Conservation (phyloP, 2,888 invertebrate species). For the Drosophila flavopinicola region DNA sequence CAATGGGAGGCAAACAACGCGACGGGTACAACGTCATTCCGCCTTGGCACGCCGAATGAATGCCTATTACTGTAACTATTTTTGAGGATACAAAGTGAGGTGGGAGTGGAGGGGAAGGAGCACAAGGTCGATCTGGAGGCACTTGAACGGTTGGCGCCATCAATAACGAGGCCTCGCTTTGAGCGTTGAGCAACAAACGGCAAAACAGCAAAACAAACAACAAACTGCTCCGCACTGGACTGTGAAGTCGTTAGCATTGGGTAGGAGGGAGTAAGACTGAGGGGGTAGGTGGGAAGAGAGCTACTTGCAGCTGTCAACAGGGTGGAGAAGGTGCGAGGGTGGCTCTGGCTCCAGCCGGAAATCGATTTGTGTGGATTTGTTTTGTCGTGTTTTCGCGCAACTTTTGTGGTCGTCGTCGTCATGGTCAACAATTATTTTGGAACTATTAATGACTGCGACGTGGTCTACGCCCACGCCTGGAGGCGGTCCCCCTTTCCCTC, state of each 20-base stretch:
- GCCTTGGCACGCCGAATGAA: slow-evolving; percentile 67
- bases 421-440: slow-evolving; percentile 78
- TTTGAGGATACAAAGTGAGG: slow-evolving; percentile 6
- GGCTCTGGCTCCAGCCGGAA: slow-evolving; percentile 50
- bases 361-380: slow-evolving; percentile 79
- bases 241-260: slow-evolving; percentile 59
- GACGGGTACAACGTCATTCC: slow-evolving; percentile 63
- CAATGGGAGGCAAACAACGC: slow-evolving; percentile 55
- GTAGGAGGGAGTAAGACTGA: not conserved
- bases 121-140: slow-evolving; percentile 72
- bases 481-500: not conserved
- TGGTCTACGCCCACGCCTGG: slow-evolving; percentile 32
- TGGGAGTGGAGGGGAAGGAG: not conserved
- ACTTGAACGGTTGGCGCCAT: slow-evolving; percentile 59
- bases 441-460: slow-evolving; percentile 73
- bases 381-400: slow-evolving; percentile 65
- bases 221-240: slow-evolving; percentile 45
- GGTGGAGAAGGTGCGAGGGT: slow-evolving; percentile 45
- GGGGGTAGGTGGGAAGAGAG: slow-evolving; percentile 3
- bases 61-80: slow-evolving; percentile 63
- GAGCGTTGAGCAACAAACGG: slow-evolving; percentile 69
- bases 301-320: slow-evolving; percentile 74
- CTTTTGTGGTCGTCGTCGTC: slow-evolving; percentile 50
- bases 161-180: slow-evolving; percentile 69
- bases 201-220: slow-evolving; percentile 68